Evolutionary conservation across 2,797 vertebrate genomes (phyloP).

Genomic region (Leptatherina wallacei): DNA sequence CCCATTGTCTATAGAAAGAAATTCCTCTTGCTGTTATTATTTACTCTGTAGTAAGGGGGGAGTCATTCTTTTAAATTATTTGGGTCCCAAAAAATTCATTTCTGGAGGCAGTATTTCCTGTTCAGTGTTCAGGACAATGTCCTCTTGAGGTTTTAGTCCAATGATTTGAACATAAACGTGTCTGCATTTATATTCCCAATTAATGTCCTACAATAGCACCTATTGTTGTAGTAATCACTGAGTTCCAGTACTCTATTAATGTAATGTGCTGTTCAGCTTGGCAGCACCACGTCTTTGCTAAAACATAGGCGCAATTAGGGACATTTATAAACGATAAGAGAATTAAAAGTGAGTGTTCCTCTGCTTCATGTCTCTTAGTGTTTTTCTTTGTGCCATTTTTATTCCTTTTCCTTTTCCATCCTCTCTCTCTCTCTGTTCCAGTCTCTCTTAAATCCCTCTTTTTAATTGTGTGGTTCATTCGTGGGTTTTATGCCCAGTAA

Average conservation of each 20-base stretch:
- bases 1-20: conserved; percentile 38
- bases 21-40: conserved; percentile 1
- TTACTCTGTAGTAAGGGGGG: neutral
- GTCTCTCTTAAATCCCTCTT: conserved; percentile 36
- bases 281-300: conserved; percentile 56
- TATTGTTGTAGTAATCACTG: conserved; percentile 69
- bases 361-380: conserved; percentile 36
- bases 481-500: conserved; percentile 39
- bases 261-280: conserved; percentile 68
- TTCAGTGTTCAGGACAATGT: neutral
- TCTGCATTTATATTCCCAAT: conserved; percentile 61
- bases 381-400: conserved; percentile 31
- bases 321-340: conserved; percentile 73
- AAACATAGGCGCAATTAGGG: conserved; percentile 74
- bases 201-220: conserved; percentile 65
- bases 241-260: conserved; percentile 70
- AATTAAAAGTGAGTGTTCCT: conserved; percentile 63
- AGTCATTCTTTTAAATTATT: conserved; percentile 8
- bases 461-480: conserved; percentile 51
- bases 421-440: conserved; percentile 29
- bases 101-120: conserved; percentile 8
- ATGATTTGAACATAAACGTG: conserved; percentile 38
- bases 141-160: conserved; percentile 25
- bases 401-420: conserved; percentile 4
- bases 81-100: conserved; percentile 10